Evolutionary conservation across 1,140 invertebrate genomes (phyloP).

Genomic region (Epicauta chinensis): DNA sequence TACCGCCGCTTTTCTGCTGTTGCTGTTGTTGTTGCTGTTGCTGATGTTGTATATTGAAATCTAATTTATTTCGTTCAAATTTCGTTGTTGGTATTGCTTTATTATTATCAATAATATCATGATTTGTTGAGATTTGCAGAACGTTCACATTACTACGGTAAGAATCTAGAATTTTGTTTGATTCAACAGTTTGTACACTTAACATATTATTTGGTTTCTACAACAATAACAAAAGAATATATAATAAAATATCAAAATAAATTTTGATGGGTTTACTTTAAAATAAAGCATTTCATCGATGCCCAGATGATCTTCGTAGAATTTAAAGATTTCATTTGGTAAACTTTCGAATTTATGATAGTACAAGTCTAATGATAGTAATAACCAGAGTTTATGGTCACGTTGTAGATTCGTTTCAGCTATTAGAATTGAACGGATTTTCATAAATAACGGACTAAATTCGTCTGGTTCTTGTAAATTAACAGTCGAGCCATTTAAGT

Average conservation of each 20-base stretch:
- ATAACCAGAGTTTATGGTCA: conserved; percentile 31
- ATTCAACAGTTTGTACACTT: conserved; percentile 27
- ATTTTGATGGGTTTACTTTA: conserved; percentile 23
- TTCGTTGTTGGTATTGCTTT: not conserved
- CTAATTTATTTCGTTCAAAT: not conserved
- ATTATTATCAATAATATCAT: conserved; percentile 3
- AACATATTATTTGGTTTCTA: conserved; percentile 24
- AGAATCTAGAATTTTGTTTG: conserved; percentile 27
- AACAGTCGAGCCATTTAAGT: conserved; percentile 31
- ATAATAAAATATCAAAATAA: not conserved
- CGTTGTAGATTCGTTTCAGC: conserved; percentile 20
- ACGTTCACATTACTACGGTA: conserved; percentile 34
- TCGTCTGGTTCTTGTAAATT: conserved; percentile 21
- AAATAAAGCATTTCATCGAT: conserved; percentile 30
- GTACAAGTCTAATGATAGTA: conserved; percentile 30
- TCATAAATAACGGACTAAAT: conserved; percentile 26
- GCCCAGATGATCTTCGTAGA: conserved; percentile 34
- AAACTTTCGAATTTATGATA: conserved; percentile 29
- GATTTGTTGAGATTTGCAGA: conserved; percentile 28
- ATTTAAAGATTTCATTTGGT: conserved; percentile 29
- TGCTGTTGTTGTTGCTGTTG: not conserved
- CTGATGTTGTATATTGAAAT: not conserved
- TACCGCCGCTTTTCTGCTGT: not conserved
- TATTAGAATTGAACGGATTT: conserved; percentile 23
- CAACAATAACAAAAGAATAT: conserved; percentile 2